Conservation (phyloP, 1,140 invertebrate genomes). For the Trachymyrmex cornetzi region DNA sequence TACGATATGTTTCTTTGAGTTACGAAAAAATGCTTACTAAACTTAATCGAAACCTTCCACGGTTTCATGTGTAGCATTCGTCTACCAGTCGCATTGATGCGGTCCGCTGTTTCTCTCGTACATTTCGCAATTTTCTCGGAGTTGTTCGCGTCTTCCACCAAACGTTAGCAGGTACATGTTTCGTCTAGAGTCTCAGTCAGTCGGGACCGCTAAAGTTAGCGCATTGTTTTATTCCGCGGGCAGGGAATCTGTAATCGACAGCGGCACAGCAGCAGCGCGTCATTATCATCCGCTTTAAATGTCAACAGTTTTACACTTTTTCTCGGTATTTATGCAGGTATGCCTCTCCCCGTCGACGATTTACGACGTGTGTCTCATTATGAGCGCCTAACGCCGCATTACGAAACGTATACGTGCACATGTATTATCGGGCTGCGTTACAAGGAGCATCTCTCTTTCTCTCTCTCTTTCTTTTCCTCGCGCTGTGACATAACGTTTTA, state of each 20-base stretch:
- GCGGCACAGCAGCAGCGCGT: conserved; percentile 60
- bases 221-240: not conserved
- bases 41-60: not conserved
- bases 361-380: conserved; percentile 77
- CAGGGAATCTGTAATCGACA: conserved; percentile 74
- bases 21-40: not conserved
- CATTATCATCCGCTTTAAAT: conserved; percentile 82
- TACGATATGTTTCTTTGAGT: not conserved
- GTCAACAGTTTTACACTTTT: conserved; percentile 80
- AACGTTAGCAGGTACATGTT: not conserved
- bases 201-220: not conserved
- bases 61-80: not conserved
- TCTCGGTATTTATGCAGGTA: conserved; percentile 72
- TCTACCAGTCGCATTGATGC: not conserved
- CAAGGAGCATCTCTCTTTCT: conserved; percentile 20
- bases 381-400: conserved; percentile 74
- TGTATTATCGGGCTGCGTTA: conserved; percentile 54
- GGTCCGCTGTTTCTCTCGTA: not conserved
- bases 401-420: conserved; percentile 69
- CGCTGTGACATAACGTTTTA: conserved; percentile 52
- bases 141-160: not conserved
- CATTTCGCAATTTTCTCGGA: conserved; percentile 5
- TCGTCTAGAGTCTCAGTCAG: not conserved
- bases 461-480: not conserved
- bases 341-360: conserved; percentile 68